A percentile compares a stretch with the other conserved stretches of the same genome.
Evolutionary conservation across 1,140 invertebrate species (phyloP).

Genomic region (Drosophila athabasca): DNA sequence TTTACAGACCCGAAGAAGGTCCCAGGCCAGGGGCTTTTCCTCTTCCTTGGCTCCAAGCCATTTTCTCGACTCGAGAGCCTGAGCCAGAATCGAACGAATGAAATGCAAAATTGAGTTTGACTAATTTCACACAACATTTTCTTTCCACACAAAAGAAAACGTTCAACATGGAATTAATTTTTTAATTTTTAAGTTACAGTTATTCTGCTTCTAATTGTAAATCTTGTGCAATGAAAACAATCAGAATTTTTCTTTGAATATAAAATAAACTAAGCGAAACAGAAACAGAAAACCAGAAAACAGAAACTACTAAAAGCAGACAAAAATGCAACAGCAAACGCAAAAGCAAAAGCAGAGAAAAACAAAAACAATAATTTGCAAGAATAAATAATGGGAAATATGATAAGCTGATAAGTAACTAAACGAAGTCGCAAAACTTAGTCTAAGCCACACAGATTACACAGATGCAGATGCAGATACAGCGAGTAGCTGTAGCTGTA

Average conservation of each 20-base stretch:
- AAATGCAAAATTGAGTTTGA: conserved; percentile 25
- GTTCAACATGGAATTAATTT: conserved; percentile 53
- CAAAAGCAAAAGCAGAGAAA: conserved; percentile 45
- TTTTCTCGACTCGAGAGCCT: conserved; percentile 3
- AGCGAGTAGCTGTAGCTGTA: conserved; percentile 30
- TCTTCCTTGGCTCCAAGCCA: not conserved
- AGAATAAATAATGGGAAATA: conserved; percentile 35
- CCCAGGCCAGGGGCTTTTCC: no score
- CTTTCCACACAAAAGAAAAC: conserved; percentile 47
- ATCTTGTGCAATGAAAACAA: conserved; percentile 83
- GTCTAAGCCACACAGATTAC: conserved; percentile 59
- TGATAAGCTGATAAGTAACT: conserved; percentile 42
- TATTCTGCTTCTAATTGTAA: conserved; percentile 84
- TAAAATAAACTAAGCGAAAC: conserved; percentile 48
- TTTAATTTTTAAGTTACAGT: conserved; percentile 83
- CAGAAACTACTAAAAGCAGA: conserved; percentile 7
- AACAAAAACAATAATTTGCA: conserved; percentile 39
- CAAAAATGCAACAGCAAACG: conserved; percentile 12
- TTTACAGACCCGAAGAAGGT: not conserved
- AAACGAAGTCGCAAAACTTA: conserved; percentile 63
- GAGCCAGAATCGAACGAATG: conserved; percentile 32
- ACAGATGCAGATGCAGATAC: conserved; percentile 32
- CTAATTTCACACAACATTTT: conserved; percentile 54
- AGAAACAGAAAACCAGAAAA: not conserved
- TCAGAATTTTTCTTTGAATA: conserved; percentile 83